These are phyloP conservation scores for Anodontia alba DNA, from an alignment of 2,888 invertebrate species.

Conservation along the genomic window DNA sequence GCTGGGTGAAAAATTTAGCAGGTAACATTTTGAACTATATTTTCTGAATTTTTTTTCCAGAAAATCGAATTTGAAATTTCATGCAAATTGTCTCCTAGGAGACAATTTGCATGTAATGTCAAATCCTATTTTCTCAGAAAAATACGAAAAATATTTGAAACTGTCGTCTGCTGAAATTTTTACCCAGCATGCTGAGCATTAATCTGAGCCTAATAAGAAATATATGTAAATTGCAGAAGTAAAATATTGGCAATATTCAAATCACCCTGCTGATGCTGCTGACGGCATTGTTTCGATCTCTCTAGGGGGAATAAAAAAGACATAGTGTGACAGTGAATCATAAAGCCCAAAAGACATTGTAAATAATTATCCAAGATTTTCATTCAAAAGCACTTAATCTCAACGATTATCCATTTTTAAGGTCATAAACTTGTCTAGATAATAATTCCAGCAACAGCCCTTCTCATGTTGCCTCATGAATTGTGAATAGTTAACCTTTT, in stretches of 20 bases:
- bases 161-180: too few relatives aligned
- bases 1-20: too few relatives aligned
- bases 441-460: constrained; percentile 5
- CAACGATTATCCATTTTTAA: constrained; percentile 15
- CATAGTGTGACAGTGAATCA: neutral
- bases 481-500: neutral
- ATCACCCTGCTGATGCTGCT: constrained; percentile 7
- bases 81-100: too few relatives aligned
- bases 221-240: constrained; percentile 31
- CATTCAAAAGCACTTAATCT: constrained; percentile 23
- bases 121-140: too few relatives aligned
- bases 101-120: too few relatives aligned
- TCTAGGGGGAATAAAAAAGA: neutral
- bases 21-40: too few relatives aligned
- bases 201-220: constrained; percentile 43
- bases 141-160: too few relatives aligned
- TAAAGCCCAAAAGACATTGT: constrained; percentile 19
- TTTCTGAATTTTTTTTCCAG: too few relatives aligned
- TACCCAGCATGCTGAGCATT: too few relatives aligned
- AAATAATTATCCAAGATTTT: constrained; percentile 26
- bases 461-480: neutral
- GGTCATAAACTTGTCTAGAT: constrained; percentile 20
- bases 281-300: neutral
- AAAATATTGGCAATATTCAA: constrained; percentile 15
- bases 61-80: too few relatives aligned